Evolutionary conservation across 2,797 vertebrate genomes (phyloP).

Genomic region (Phalanger gymnotis): DNA sequence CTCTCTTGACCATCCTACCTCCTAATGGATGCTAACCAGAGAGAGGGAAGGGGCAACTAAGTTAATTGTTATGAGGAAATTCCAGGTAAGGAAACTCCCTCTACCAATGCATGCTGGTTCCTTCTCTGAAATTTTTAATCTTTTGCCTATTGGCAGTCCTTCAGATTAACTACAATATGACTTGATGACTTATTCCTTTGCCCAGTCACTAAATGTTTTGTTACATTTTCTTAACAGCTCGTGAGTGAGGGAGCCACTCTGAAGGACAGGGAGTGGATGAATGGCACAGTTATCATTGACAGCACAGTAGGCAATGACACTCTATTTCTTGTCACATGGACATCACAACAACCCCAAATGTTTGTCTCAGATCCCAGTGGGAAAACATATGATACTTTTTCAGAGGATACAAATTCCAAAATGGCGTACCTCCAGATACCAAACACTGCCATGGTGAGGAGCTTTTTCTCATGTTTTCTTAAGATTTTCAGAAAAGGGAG

Average conservation of each 20-base stretch:
- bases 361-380: conserved; percentile 82
- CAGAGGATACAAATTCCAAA: not conserved
- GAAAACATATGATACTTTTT: conserved; percentile 73
- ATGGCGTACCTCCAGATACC: conserved; percentile 79
- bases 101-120: not conserved
- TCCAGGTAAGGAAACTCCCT: not conserved
- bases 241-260: conserved; percentile 80
- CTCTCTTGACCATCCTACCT: not conserved
- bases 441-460: conserved; percentile 84
- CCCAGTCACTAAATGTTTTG: not conserved
- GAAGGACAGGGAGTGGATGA: conserved; percentile 73
- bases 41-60: not conserved
- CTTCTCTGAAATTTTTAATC: not conserved
- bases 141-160: not conserved
- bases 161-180: not conserved
- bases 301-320: conserved; percentile 85
- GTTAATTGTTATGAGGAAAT: not conserved
- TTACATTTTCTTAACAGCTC: conserved; percentile 79
- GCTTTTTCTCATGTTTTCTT: conserved; percentile 21
- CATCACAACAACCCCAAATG: not conserved
- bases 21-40: not conserved
- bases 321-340: conserved; percentile 83
- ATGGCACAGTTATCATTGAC: conserved; percentile 82
- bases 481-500: conserved; percentile 20
- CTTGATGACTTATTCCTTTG: not conserved